A percentile compares a stretch with the other conserved stretches of the same genome.
phyloP scores from a whole-genome alignment of 2,797 vertebrate species.

The Pseudomugil gertrudae region DNA sequence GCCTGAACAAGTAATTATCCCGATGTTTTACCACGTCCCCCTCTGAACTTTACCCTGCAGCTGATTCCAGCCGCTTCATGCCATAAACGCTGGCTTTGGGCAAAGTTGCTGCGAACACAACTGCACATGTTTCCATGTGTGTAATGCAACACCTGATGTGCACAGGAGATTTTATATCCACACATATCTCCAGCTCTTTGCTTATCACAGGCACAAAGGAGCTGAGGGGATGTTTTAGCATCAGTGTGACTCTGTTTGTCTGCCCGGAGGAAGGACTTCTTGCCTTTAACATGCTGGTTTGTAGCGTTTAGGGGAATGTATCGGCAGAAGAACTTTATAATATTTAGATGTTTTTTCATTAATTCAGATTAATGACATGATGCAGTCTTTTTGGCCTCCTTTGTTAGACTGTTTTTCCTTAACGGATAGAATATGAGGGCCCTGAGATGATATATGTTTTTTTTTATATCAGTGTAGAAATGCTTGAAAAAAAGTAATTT shows the following conservation, averaged over 20 bases:
- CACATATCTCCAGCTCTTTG: background rate
- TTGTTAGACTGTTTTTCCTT: background rate
- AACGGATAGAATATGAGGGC: background rate
- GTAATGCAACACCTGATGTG: background rate
- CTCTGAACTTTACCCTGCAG: constrained; percentile 14
- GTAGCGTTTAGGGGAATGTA: background rate
- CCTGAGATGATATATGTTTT: too few species aligned
- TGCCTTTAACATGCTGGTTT: background rate
- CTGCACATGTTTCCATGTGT: constrained; percentile 17
- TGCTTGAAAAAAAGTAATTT: too few species aligned
- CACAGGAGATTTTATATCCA: constrained; percentile 14
- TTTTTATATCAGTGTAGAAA: too few species aligned
- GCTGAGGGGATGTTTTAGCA: background rate
- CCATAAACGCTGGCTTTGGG: background rate
- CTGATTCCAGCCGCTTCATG: constrained; percentile 26
- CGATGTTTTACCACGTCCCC: background rate
- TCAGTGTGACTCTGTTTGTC: background rate
- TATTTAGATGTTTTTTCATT: background rate
- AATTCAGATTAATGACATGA: background rate
- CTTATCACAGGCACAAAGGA: background rate
- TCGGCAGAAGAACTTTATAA: background rate
- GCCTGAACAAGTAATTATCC: constrained; percentile 32
- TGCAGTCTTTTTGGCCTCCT: background rate
- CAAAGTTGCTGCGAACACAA: background rate
- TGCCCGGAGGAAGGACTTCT: background rate